Evolutionary conservation across 2,113 vertebrate genomes (phyloP).

Genomic region (Corapipo altera): DNA sequence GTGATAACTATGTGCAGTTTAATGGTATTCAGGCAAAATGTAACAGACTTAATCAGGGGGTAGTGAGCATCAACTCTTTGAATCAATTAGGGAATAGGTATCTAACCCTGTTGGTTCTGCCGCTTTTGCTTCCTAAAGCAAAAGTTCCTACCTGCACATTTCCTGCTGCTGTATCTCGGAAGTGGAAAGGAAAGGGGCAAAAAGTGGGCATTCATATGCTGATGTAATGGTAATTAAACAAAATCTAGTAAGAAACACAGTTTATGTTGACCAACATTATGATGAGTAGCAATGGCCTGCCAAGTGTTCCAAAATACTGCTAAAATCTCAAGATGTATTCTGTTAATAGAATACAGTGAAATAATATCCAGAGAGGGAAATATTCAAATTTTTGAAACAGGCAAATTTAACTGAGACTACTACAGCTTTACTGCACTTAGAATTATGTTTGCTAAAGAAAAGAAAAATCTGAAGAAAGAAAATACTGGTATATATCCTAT

Average conservation of each 20-base stretch:
- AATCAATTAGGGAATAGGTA: conserved; percentile 39
- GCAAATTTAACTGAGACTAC: not conserved
- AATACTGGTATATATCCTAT: not conserved
- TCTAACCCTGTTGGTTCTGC: not conserved
- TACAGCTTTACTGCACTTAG: not conserved
- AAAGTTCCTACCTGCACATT: not conserved
- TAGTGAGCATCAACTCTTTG: conserved; percentile 16
- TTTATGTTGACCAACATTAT: not conserved
- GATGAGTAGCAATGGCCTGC: not conserved
- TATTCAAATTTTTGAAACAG: not conserved
- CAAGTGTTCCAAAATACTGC: not conserved
- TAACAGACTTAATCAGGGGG: conserved; percentile 15
- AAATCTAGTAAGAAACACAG: not conserved
- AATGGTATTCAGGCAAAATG: not conserved
- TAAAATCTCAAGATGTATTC: not conserved
- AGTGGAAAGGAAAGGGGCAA: not conserved
- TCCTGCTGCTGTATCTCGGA: not conserved
- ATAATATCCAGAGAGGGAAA: not conserved
- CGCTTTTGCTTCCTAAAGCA: conserved; percentile 1
- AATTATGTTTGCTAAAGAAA: not conserved
- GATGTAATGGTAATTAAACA: conserved; percentile 11
- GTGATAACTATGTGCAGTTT: not conserved
- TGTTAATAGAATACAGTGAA: not conserved
- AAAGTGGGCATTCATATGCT: not conserved
- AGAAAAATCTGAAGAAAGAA: not conserved